Conservation (phyloP, 2,797 vertebrate genomes). For the Pipistrellus pipistrellus region DNA sequence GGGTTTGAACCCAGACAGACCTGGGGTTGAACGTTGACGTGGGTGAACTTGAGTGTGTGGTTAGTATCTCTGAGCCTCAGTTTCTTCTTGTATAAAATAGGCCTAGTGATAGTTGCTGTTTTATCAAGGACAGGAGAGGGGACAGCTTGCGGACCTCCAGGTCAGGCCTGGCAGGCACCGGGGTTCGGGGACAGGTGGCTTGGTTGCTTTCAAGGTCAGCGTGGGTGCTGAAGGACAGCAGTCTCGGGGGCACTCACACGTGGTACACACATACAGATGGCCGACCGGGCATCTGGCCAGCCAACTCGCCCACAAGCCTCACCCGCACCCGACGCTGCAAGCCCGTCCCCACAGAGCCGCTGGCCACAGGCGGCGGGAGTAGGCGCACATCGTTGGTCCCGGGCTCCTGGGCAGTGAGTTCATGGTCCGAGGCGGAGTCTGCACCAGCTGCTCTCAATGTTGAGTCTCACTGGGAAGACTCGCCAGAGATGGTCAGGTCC, state of each 20-base stretch:
- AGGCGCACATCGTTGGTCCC: background rate
- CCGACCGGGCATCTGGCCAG: no score
- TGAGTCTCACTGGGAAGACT: background rate
- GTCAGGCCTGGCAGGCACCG: background rate
- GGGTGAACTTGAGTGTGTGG: background rate
- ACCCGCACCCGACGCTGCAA: background rate
- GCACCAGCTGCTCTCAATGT: background rate
- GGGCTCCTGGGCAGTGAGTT: background rate
- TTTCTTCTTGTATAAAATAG: background rate
- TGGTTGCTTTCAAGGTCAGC: fast-evolving
- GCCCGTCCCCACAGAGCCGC: no score
- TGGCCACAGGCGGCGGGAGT: background rate
- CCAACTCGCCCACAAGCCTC: no score
- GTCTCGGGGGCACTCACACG: background rate
- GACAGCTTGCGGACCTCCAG: background rate
- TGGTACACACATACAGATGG: no score
- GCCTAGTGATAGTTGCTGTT: background rate
- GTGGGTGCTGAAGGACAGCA: background rate
- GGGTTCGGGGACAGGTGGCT: background rate
- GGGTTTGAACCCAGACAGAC: background rate
- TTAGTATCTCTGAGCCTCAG: background rate
- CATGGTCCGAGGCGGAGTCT: background rate
- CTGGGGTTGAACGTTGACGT: background rate
- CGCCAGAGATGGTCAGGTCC: background rate
- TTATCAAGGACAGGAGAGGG: background rate